These are phyloP conservation scores for Empis livida DNA, from an alignment of 2,888 invertebrate species.

Conservation along the genomic window DNA sequence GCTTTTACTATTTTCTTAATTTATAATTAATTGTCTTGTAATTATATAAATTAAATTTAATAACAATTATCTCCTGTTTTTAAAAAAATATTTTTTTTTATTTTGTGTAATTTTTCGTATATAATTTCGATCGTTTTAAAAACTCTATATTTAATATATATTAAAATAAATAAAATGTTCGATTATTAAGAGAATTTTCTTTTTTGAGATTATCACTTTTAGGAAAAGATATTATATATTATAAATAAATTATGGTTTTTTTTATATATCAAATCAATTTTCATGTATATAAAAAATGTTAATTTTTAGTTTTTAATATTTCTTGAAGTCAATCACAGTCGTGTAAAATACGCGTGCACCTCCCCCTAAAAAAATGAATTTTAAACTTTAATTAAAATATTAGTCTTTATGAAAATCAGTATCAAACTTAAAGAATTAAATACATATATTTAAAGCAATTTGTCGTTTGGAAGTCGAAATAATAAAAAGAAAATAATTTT, in stretches of 20 bases:
- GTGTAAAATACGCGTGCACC: conserved; percentile 6
- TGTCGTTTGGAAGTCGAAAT: too few relatives aligned
- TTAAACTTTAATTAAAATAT: neutral
- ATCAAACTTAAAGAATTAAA: too few relatives aligned
- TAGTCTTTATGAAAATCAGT: too few relatives aligned
- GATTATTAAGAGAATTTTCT: neutral
- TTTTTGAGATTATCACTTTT: neutral
- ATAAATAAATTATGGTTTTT: neutral
- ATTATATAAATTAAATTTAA: neutral
- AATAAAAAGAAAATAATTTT: too few relatives aligned
- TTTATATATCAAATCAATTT: neutral
- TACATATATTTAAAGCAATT: too few relatives aligned
- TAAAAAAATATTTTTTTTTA: neutral
- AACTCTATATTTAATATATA: neutral
- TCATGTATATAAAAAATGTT: neutral
- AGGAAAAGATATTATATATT: neutral
- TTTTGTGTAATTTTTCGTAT: neutral
- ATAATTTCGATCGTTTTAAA: neutral
- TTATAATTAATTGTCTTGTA: neutral
- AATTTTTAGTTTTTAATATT: neutral
- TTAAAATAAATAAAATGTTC: neutral
- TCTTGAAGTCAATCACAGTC: neutral
- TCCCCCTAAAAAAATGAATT: conserved; percentile 8
- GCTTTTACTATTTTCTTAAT: neutral
- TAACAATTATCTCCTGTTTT: neutral